Base-by-base conservation (phyloP, 2,888 invertebrate genomes). In the Nipponacmea schrenckii region DNA sequence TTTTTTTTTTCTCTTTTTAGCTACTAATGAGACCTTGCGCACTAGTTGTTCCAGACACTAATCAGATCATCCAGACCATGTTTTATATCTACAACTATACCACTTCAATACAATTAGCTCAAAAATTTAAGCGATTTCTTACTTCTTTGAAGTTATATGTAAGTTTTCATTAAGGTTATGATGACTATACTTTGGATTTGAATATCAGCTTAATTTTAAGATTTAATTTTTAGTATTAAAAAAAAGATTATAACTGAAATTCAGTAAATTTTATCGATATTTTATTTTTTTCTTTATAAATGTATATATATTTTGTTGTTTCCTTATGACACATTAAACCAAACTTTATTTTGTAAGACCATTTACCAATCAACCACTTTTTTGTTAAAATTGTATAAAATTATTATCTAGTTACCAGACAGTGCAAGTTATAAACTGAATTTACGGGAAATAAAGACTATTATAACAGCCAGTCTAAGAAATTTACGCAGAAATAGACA, bases 21-120 rank as follows among this genome's bases (percentile, higher is more conserved):
- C 68, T 82, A 39, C 74, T 84, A 72, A 81, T 88, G 83, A 79
- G 88, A 66, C 87, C 87, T 0, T 87, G 86, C 80, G 85, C 87
- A 20, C 72, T 88, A 79, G 81, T 87, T 7, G 69, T 80, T 39
- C 87, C 88, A 44, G 87, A 88, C 76, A 69, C 73, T 27, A 76
- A 80, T 65, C 76, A 79, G 26, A 81, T 87, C 44, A 74, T 85
- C 17, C 84, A 86, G 63, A 79, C 81, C 8, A 75, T 65, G 7
- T 77, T 88, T 44, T 81, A 82, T 74, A 80, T 81, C 74, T 77
- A 81, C 76, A 86, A 86, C 46, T 87, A 81, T 77, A 73, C 79
- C n/a, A 74, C 84, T 15, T 76, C 79, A 63, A 68, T 72, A 62
- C 56, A 73, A 12, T 80, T 85, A 80, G 79, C 86, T 12, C 78